A percentile compares a stretch with the other conserved stretches of the same genome.
phyloP scores from a whole-genome alignment of 2,113 vertebrate species.

The Xerus inauris region DNA sequence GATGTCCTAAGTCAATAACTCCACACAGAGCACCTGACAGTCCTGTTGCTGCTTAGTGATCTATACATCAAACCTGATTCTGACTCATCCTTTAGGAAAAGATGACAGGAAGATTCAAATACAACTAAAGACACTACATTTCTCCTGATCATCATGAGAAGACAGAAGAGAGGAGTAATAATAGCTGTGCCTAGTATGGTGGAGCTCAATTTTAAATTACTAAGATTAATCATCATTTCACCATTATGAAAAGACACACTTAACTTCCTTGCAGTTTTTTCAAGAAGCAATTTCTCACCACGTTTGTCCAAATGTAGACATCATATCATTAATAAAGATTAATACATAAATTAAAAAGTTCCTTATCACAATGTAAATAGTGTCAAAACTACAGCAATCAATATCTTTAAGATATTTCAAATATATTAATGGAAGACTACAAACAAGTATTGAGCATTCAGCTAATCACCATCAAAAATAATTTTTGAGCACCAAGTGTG shows the following conservation, averaged over 20 bases:
- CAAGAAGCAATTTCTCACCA: not conserved
- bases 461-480: slow-evolving; percentile 25
- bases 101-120: not conserved
- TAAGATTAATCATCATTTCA: slow-evolving; percentile 12
- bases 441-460: slow-evolving; percentile 41
- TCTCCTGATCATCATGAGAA: not conserved
- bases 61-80: not conserved
- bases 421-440: slow-evolving; percentile 37
- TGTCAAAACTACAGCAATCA: not conserved
- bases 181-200: not conserved
- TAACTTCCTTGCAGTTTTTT: slow-evolving; percentile 7
- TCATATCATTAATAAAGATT: slow-evolving; percentile 2
- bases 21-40: not conserved
- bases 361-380: not conserved
- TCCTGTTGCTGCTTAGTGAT: not conserved
- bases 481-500: not conserved
- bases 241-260: not conserved
- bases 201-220: not conserved
- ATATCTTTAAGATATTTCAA: slow-evolving; percentile 21
- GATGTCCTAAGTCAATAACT: not conserved
- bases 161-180: not conserved
- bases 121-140: not conserved
- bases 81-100: not conserved
- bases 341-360: not conserved
- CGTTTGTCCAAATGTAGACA: slow-evolving; percentile 13